Evolutionary conservation across 1,140 invertebrate genomes (phyloP), one percentile per base, ranked within the genome.

Genomic region (Orius insidiosus): DNA sequence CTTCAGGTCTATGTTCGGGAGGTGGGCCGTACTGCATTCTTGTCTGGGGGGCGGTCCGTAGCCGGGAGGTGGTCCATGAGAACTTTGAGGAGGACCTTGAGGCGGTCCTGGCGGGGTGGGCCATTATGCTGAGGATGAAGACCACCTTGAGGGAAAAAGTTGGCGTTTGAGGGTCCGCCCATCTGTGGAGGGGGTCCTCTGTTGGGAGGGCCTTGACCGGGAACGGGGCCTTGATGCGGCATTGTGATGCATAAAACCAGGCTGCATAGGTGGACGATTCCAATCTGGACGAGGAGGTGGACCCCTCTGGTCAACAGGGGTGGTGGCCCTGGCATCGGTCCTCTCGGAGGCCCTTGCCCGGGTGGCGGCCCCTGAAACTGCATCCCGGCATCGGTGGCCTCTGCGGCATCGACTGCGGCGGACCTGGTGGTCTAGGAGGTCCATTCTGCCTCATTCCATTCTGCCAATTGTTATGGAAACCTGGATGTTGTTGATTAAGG

Each of bases 101-200:
- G 69, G 61, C 14, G 71, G 73, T 10, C 70, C 73, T 45, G 76
- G 76, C 31, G 72, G 70, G 71, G 66, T 4, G 71, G 66, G 47
- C 60, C 69, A 48, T 63, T 53, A 58, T 73, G 74, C 30, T 58
- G 67, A 48, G 66, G 67, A 14, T 72, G 72, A 7, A 76, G 74
- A 32, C 75, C 78, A 55, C 80, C 80, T 56, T 81, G 79, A 54
- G 79, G 82, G 64, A 95, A 95, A 71, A 95, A 95, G 38, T 89
- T 88, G 32, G 89, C 90, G 68, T 96, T 96, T 39, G 87, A 85
- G 30, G 68, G 53, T 64, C 64, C 64, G 58, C 63, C 61, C 63
- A 65, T 66, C 66, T 68, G 61, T 56, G 72, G 74, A 52, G 79
- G 78, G 52, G 75, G 76, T 58, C 77, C 76, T 56, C 75, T 72